Base-by-base conservation (phyloP, 2,888 invertebrate species). In the Aphidius colemani region DNA sequence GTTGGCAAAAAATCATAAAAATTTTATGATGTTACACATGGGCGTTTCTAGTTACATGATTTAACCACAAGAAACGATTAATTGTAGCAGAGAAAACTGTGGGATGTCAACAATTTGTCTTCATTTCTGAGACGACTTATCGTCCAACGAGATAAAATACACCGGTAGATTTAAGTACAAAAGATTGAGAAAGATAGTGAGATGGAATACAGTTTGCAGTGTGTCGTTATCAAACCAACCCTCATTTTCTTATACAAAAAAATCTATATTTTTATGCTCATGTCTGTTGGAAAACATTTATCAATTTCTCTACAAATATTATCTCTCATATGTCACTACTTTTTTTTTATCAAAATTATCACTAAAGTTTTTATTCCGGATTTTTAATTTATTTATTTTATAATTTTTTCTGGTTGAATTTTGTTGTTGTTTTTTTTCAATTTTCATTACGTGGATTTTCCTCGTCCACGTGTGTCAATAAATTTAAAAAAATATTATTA, bases 261-360 rank as follows among this genome's bases (percentile, higher is more conserved):
- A 40, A 30, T n/a, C n/a, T n/a, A 41, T 43, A 39, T 50, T 43
- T 44, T 48, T 18, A 9, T 46, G 55, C 53, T 51, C 53, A 56
- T 53, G 63, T 61, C 64, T 61, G 67, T 70, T 71, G 67, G 68
- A 41, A 57, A 67, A 65, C 71, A 75, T 77, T 72, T 71, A 75
- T 78, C 77, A 78, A 77, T 74, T 75, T 74, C 73, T 75, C 75
- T 74, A 75, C 74, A 74, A 78, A 76, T 75, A 74, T 72, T 66
- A 66, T 61, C 66, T 69, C 67, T 73, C 76, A 67, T 41, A 63
- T 40, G 59, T 43, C 45, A 63, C 53, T 53, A 39, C 45, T 58
- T 55, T 49, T 56, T 51, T 45, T 11, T 43, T 8, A 10, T 44
- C 41, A 43, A n/a, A 7, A 8, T 9, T 9, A 41, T 43, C 9